Evolutionary conservation across 2,888 invertebrate genomes (phyloP).

Genomic region (Noctua fimbriata): DNA sequence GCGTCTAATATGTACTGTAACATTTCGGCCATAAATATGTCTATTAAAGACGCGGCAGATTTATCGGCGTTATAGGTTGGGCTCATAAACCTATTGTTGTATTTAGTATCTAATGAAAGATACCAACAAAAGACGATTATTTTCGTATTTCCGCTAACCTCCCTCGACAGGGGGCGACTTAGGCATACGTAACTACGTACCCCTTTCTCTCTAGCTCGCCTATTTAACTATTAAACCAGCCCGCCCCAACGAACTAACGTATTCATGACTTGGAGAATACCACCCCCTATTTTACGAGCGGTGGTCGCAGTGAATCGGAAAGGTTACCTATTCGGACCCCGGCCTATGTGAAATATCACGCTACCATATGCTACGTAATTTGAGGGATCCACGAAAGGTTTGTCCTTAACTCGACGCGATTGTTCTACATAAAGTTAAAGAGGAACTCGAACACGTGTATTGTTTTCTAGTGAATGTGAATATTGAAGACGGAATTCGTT

Average conservation of each 20-base stretch:
- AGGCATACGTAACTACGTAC: conserved; percentile 69
- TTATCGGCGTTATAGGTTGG: conserved; percentile 6
- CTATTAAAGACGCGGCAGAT: neutral
- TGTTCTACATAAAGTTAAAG: conserved; percentile 51
- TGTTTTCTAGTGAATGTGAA: conserved; percentile 21
- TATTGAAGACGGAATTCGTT: neutral
- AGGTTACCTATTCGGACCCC: conserved; percentile 84
- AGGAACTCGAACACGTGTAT: conserved; percentile 35
- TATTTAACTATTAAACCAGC: conserved; percentile 88
- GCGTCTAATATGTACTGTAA: neutral
- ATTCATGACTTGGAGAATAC: conserved; percentile 88
- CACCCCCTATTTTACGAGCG: conserved; percentile 86
- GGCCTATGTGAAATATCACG: conserved; percentile 82
- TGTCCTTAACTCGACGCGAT: conserved; percentile 52
- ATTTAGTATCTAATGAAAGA: conserved; percentile 36
- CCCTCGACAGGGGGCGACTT: conserved; percentile 65
- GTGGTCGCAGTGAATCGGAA: conserved; percentile 85
- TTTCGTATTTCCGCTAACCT: conserved; percentile 66
- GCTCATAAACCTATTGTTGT: conserved; percentile 27
- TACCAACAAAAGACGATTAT: conserved; percentile 53
- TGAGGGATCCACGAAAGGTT: conserved; percentile 75
- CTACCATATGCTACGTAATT: conserved; percentile 80
- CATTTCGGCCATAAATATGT: conserved; percentile 4
- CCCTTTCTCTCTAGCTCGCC: conserved; percentile 76
- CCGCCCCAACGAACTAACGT: conserved; percentile 83